phyloP scores from a whole-genome alignment of 1,140 invertebrate genomes.

The Coelopa frigida region DNA sequence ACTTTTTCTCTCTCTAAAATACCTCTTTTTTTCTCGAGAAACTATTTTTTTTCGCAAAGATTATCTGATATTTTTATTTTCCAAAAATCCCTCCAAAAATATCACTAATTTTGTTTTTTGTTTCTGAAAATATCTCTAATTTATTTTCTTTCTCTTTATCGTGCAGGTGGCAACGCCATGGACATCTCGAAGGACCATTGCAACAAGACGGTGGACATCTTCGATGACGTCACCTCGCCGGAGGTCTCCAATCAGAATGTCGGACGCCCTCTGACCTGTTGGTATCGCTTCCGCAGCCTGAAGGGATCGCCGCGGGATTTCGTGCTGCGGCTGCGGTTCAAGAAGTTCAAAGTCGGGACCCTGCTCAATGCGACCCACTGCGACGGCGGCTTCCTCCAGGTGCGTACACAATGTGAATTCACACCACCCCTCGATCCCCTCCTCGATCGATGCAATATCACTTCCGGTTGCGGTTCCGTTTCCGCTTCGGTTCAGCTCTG shows the following conservation, averaged over 20 bases:
- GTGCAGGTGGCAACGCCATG: slow-evolving; percentile 32
- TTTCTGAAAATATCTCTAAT: slow-evolving; percentile 4
- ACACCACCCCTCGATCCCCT: not conserved
- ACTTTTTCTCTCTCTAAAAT: no score
- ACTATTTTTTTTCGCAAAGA: no score
- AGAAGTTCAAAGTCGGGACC: slow-evolving; percentile 85
- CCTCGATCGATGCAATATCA: no score
- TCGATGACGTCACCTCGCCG: slow-evolving; percentile 81
- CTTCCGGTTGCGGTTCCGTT: no score
- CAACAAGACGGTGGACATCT: slow-evolving; percentile 87
- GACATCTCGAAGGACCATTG: slow-evolving; percentile 59
- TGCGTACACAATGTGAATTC: slow-evolving; percentile 38
- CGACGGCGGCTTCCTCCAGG: slow-evolving; percentile 79
- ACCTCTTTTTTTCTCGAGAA: no score
- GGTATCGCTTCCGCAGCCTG: slow-evolving; percentile 78
- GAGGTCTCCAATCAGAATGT: slow-evolving; percentile 72
- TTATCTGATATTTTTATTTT: no score
- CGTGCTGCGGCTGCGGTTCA: slow-evolving; percentile 81
- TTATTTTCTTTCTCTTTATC: slow-evolving; percentile 1
- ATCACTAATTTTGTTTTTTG: not conserved
- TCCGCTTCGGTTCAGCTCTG: no score
- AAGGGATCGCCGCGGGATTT: slow-evolving; percentile 77
- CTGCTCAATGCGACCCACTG: slow-evolving; percentile 79
- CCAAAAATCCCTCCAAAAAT: no score
- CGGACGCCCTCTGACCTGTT: slow-evolving; percentile 77